Base-by-base conservation (phyloP, 2,888 invertebrate species). In the Incurvaria masculella region DNA sequence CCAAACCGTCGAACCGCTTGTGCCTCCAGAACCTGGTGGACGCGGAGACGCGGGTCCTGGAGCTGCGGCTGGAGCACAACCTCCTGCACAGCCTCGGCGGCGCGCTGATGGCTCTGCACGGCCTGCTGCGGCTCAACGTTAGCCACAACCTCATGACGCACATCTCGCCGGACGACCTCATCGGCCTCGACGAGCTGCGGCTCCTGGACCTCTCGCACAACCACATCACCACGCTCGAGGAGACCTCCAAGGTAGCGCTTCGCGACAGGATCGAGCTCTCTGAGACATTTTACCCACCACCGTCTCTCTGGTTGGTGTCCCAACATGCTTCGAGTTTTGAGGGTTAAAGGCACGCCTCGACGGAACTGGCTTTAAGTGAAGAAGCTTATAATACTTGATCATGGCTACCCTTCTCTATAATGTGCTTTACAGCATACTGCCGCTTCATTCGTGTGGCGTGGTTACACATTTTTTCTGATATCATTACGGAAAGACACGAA, bases 201-300 rank as follows among this genome's bases (percentile, higher is more conserved):
- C 72, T 87, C 47, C 79, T 93, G 39, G 92, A 92, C 62, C 76
- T 93, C 42, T 91, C 92, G 0, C 80, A 87, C 61, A 93, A 93
- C 65, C 83, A 84, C 53, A 73, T 93, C 33, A 82, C 84, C 41
- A 88, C 90, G 2, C 73, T 93, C 49, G 89, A 90, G 64, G 90
- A 90, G 74, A 88, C 89, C 48, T 89, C 91, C 58, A 89, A 89
- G 85, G 92, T 92, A 72, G 26, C 21, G 57, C 60, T 58, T 54
- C 41, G 26, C 40, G 42, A 47, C 60, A 60, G n/a, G n/a, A n/a
- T n/a, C n/a, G n/a, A n/a, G n/a, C n/a, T n/a, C n/a, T n/a, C n/a
- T n/a, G n/a, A n/a, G n/a, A n/a, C n/a, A n/a, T n/a, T n/a, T n/a
- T n/a, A n/a, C n/a, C n/a, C n/a, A n/a, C n/a, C n/a, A n/a, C n/a